These are phyloP conservation scores for Cheilosia grossa DNA, from an alignment of 2,888 invertebrate species.

Conservation along the genomic window DNA sequence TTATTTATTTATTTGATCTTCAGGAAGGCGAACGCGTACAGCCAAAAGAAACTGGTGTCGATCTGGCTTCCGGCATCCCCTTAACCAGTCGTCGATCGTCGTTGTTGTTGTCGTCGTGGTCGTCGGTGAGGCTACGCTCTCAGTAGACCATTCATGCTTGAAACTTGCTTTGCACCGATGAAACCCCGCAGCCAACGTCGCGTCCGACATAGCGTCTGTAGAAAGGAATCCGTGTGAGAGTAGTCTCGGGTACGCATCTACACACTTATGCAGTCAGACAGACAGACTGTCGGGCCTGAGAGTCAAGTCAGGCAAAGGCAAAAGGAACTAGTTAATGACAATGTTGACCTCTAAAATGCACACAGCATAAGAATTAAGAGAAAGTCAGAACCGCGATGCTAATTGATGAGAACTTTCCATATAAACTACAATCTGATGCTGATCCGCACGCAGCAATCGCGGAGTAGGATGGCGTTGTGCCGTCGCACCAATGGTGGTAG, in stretches of 20 bases:
- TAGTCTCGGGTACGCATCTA: slow-evolving; percentile 52
- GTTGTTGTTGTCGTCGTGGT: slow-evolving; percentile 25
- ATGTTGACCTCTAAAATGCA: slow-evolving; percentile 73
- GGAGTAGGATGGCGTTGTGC: background rate
- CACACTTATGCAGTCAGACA: slow-evolving; percentile 55
- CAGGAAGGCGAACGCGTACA: slow-evolving; percentile 44
- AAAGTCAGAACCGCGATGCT: slow-evolving; percentile 76
- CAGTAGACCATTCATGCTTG: slow-evolving; percentile 55
- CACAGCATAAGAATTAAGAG: slow-evolving; percentile 75
- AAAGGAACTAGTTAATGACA: slow-evolving; percentile 73
- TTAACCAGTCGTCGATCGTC: slow-evolving; percentile 32
- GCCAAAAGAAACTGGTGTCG: slow-evolving; percentile 51
- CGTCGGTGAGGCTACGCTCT: slow-evolving; percentile 52
- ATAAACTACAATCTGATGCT: slow-evolving; percentile 65
- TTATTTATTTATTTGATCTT: too few species aligned
- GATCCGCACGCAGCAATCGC: slow-evolving; percentile 35
- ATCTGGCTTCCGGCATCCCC: slow-evolving; percentile 66
- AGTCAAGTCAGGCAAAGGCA: slow-evolving; percentile 54
- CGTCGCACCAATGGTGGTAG: background rate
- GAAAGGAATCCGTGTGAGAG: slow-evolving; percentile 68
- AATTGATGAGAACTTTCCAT: slow-evolving; percentile 76
- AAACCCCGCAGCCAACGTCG: background rate
- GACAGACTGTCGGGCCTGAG: slow-evolving; percentile 69
- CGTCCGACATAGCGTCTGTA: slow-evolving; percentile 7
- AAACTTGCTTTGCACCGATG: slow-evolving; percentile 20